phyloP scores from a whole-genome alignment of 2,797 vertebrate genomes.

The Cetoscarus ocellatus region DNA sequence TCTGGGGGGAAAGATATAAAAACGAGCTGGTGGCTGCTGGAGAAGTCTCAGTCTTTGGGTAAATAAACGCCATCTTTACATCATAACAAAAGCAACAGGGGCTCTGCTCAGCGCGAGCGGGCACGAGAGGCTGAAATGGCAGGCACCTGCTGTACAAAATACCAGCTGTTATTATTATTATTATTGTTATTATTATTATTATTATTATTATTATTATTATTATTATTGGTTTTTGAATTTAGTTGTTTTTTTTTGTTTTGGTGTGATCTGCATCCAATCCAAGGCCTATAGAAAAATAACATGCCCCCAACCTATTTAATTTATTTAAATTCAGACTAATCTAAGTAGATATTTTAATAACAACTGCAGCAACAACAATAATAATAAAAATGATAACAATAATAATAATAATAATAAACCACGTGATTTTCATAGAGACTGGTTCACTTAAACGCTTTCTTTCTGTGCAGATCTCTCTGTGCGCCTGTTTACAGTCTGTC shows the following conservation, averaged over 20 bases:
- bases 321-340: too few species aligned
- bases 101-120: slow-evolving; percentile 60
- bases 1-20: slow-evolving; percentile 18
- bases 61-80: slow-evolving; percentile 87
- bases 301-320: too few species aligned
- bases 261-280: neutral
- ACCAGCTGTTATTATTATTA: slow-evolving; percentile 56
- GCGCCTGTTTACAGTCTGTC: slow-evolving; percentile 74
- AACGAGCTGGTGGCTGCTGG: slow-evolving; percentile 44
- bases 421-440: slow-evolving; percentile 2
- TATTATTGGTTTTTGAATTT: slow-evolving; percentile 1
- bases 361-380: neutral
- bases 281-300: too few species aligned
- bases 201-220: slow-evolving; percentile 62
- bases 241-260: slow-evolving; percentile 51
- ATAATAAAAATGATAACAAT: slow-evolving; percentile 30
- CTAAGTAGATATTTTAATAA: too few species aligned
- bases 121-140: slow-evolving; percentile 65
- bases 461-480: slow-evolving; percentile 69
- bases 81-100: slow-evolving; percentile 84
- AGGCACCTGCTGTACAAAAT: slow-evolving; percentile 66
- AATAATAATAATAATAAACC: slow-evolving; percentile 26
- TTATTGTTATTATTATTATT: slow-evolving; percentile 62
- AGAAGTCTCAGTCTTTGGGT: slow-evolving; percentile 74
- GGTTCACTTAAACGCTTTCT: slow-evolving; percentile 56